Evolutionary conservation across 2,888 invertebrate species (phyloP), one percentile per base, ranked within the genome.

Genomic region (Chymomyza amoena): DNA sequence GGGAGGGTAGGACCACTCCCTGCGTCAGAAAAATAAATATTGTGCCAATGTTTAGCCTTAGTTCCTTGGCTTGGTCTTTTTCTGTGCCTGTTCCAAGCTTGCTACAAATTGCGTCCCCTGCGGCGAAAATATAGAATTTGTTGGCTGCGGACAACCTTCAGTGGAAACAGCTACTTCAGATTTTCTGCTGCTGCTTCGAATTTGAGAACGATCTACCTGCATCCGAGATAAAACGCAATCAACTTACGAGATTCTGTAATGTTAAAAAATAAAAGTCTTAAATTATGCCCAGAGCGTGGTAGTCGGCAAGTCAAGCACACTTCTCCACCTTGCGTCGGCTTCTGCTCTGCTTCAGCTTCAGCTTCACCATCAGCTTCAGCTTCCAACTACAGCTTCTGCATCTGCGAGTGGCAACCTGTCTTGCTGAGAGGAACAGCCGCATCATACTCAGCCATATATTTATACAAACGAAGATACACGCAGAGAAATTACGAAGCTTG

Each of bases 101-200:
- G 68, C 68, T 69, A 74, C 63, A 78, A 80, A 80, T 79, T 80
- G 72, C 76, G 77, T 74, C 73, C 76, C 81, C 79, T 77, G 80
- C 79, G 79, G 80, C 80, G 69, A 73, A 61, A 70, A 73, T 69
- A 69, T 59, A 60, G 61, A 64, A 69, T 69, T 72, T 76, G 68
- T 80, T 78, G 78, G 79, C 77, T 82, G 79, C 78, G 78, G 77
- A 81, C 80, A 79, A 77, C 76, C 77, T 76, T 73, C 78, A 75
- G 67, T 75, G 68, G 64, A 61, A 65, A 63, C 51, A 61, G 66
- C 63, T 61, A 66, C 69, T 57, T 64, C 54, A 56, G 61, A 20
- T 28, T 36, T 57, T 51, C 32, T 54, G 51, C 68, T 28, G 32
- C 62, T 59, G 16, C 32, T 64, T 13, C 28, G 16, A 16, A 36